Evolutionary conservation across 2,888 invertebrate species (phyloP), one percentile per base, ranked within the genome.

Genomic region (Anoncus sp.): DNA sequence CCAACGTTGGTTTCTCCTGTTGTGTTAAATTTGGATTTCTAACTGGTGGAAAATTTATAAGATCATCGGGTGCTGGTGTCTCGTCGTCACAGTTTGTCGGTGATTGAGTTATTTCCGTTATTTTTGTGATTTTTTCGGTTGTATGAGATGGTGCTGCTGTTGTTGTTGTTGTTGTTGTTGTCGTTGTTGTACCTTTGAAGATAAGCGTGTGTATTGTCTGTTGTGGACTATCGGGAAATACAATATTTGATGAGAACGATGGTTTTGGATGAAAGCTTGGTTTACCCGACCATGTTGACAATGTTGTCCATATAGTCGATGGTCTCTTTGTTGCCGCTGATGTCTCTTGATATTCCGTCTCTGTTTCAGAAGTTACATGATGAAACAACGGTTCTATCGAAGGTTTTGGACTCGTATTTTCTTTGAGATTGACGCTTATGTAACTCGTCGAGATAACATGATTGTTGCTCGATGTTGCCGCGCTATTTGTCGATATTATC

Each of bases 11-110:
- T 47, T 90, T 91, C 31, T 92, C 92, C 35, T 91, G 90, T 60
- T 91, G 91, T 79, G 97, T 97, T 0, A 96, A 91, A 91, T 96
- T 95, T 0, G 97, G 97, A 89, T 97, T 96, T 57, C 97, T 93
- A 0, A 97, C 97, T 0, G 97, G 97, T 16, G 97, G 97, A 92
- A 97, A 97, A 84, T 96, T 96, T 40, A 95, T 94, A 22, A 94
- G 91, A 79, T 96, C 95, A 85, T 96, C 95, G 0, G 94, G 93
- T 0, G 88, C 88, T 22, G 94, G 94, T 0, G 96, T 95, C 80
- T 94, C 94, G 7, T 94, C 92, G 83, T 95, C 95, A 47, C 90
- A 87, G 9, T 70, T 53, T 0, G 82, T 72, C 0, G 86, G 79
- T 45, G 45, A 63, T 24, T 60, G 63, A 24, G 77, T 78, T 2